Evolutionary conservation across 2,113 vertebrate species (phyloP).

Genomic region (Cathartes aura): DNA sequence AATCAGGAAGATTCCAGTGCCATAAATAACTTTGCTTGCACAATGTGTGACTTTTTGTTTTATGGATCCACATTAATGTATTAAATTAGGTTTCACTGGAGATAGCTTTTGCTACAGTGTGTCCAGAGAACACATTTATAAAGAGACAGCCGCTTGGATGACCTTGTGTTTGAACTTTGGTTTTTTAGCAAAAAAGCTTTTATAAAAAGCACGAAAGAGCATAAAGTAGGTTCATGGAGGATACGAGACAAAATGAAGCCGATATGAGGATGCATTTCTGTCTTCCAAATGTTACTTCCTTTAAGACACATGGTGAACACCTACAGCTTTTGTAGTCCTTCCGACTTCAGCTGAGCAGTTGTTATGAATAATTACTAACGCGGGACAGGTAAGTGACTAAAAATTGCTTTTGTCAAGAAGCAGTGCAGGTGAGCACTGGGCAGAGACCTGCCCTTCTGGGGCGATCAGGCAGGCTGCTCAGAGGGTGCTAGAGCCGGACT

Average conservation of each 20-base stretch:
- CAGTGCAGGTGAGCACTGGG: background rate
- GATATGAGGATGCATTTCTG: background rate
- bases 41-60: slow-evolving; percentile 8
- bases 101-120: background rate
- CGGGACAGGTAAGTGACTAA: no score
- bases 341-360: background rate
- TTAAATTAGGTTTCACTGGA: slow-evolving; percentile 53
- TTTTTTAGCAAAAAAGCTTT: background rate
- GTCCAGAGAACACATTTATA: background rate
- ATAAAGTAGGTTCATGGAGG: background rate
- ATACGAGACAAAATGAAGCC: background rate
- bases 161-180: slow-evolving; percentile 35
- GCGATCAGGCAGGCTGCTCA: background rate
- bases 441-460: background rate
- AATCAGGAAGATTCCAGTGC: slow-evolving; percentile 14
- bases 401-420: background rate
- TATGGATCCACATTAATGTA: slow-evolving; percentile 21
- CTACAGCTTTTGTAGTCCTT: background rate
- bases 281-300: background rate
- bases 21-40: slow-evolving; percentile 47
- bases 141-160: background rate
- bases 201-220: background rate
- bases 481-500: background rate
- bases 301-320: background rate
- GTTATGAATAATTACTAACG: background rate